Evolutionary conservation across 2,113 vertebrate species (phyloP).

Genomic region (Spizaetus ornatus): DNA sequence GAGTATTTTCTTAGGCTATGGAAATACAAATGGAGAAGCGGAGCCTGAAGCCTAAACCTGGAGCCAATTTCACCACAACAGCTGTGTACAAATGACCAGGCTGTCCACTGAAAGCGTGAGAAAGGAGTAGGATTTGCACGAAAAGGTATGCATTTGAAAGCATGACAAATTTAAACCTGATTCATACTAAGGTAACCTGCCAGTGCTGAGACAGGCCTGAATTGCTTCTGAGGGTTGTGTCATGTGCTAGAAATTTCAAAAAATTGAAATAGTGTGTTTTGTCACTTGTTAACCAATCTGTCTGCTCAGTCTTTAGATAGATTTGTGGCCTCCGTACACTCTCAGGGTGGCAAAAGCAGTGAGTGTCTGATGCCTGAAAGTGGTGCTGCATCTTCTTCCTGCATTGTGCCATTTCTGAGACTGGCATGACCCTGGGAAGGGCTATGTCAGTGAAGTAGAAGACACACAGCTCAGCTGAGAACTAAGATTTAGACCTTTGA

Average conservation of each 20-base stretch:
- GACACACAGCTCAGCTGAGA: background rate
- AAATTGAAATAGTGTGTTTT: background rate
- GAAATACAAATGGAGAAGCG: background rate
- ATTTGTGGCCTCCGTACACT: background rate
- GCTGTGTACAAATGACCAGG: background rate
- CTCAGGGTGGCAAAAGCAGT: background rate
- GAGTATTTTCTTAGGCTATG: background rate
- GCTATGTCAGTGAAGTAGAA: background rate
- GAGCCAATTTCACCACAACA: background rate
- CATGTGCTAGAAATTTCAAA: background rate
- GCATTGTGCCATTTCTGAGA: background rate
- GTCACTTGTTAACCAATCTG: background rate
- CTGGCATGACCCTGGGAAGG: background rate
- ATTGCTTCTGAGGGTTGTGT: background rate
- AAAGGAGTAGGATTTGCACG: constrained; percentile 38
- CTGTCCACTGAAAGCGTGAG: constrained; percentile 3
- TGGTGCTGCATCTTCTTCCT: background rate
- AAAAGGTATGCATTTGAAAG: constrained; percentile 16
- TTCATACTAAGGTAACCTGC: background rate
- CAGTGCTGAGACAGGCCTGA: background rate
- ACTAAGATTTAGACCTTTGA: background rate
- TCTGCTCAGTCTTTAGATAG: background rate
- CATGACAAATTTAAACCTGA: background rate
- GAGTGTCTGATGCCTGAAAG: background rate
- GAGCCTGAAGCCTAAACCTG: background rate